Evolutionary conservation across 2,797 vertebrate genomes (phyloP), one percentile per base, ranked within the genome.

Genomic region (Alca torda): DNA sequence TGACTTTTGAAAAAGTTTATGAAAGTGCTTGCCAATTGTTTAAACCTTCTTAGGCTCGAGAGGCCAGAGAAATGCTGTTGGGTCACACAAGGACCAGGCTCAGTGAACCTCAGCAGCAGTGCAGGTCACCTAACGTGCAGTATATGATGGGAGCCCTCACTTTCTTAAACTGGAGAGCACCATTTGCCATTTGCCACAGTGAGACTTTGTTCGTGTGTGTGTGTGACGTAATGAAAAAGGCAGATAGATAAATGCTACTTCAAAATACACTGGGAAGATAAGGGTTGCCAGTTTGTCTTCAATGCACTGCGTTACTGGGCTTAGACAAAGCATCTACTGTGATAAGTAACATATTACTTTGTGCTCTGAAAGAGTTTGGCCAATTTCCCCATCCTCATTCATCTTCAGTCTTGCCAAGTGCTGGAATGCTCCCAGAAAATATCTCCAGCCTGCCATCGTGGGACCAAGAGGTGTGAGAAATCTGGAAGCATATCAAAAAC

Each of bases 341-440:
- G 95, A 89, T 95, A 95, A 95, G 83, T 95, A 90, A 73, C 77
- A 57, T 56, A 59, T 72, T 53, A 50, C 90, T 96, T 51, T 67
- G 78, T 57, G 39, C 85, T 82, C 70, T 95, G 83, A 91, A 95
- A 93, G 87, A 45, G 51, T 65, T 95, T 95, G 95, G 90, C 89
- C 90, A 67, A 16, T 91, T 96, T 97, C 89, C 93, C 73, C 83
- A 54, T 91, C 63, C 50, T 94, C 91, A 84, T 96, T 96, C 94
- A 91, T 95, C 87, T 91, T 95, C 77, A 18, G 59, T 56, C 91
- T 86, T 95, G 94, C 93, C 93, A 95, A 95, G 91, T 78, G 91
- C 93, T 97, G 96, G 96, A 96, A 82, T 41, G 70, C 56, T 88
- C 91, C 94, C 89, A 97, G 91, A 86, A 95, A 95, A 85, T 93